Conservation (phyloP, 1,140 invertebrate species). For the Pachyrhynchus sulphureomaculatus region DNA sequence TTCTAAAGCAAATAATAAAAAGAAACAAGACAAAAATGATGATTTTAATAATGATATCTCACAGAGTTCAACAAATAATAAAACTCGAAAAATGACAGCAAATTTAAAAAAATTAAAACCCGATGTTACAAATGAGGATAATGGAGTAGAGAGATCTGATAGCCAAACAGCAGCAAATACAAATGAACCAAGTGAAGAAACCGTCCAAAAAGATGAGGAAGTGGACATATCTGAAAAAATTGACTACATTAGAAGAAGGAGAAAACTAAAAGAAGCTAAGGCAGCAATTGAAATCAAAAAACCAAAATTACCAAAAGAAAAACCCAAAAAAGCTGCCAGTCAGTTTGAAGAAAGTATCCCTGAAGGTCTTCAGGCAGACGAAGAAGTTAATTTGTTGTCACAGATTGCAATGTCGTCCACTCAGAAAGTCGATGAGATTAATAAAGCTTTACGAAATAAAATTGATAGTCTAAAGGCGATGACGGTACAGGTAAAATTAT, state of each 20-base stretch:
- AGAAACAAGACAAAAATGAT: background rate
- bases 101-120: constrained; percentile 3
- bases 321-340: background rate
- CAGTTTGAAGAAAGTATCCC: background rate
- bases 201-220: constrained; percentile 14
- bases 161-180: constrained; percentile 20
- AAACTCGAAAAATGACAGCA: background rate
- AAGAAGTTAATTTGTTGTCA: constrained; percentile 43
- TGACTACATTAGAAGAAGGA: constrained; percentile 8
- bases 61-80: background rate
- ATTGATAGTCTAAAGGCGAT: constrained; percentile 27
- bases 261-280: constrained; percentile 16
- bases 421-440: constrained; percentile 36
- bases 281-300: constrained; percentile 1
- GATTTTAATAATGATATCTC: background rate
- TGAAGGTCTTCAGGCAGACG: constrained; percentile 32
- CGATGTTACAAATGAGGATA: background rate
- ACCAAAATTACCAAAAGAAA: constrained; percentile 17
- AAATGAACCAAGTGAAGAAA: constrained; percentile 12
- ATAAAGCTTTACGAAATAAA: constrained; percentile 30
- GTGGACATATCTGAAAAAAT: constrained; percentile 17
- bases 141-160: background rate
- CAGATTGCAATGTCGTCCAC: constrained; percentile 35
- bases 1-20: background rate
- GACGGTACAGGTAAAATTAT: no score